phyloP scores from a whole-genome alignment of 2,888 invertebrate genomes.

The Polietes domitor region DNA sequence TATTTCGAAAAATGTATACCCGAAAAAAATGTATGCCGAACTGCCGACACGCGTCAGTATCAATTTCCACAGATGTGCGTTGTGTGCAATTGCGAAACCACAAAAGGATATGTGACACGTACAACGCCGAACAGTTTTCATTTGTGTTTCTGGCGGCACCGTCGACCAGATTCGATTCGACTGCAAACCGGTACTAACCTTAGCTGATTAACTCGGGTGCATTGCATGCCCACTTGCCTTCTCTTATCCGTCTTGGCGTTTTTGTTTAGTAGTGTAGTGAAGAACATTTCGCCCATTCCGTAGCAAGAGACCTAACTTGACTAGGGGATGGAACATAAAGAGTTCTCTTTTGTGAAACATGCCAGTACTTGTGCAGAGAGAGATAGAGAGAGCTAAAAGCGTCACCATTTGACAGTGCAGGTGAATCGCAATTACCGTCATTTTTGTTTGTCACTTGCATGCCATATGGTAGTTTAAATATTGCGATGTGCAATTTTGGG shows the following conservation, averaged over 20 bases:
- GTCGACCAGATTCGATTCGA: slow-evolving; percentile 11
- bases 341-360: not conserved
- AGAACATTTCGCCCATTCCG: not conserved
- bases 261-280: not conserved
- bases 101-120: not conserved
- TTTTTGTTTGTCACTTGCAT: too few species aligned
- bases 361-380: not conserved
- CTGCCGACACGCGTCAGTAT: not conserved
- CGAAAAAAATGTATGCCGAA: not conserved
- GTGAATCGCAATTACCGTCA: not conserved
- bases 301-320: not conserved
- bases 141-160: not conserved
- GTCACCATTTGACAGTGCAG: not conserved
- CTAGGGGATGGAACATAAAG: not conserved
- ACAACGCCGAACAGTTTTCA: not conserved
- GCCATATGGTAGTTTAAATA: too few species aligned
- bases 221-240: slow-evolving; percentile 11
- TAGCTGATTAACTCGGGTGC: not conserved
- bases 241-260: not conserved
- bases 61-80: not conserved
- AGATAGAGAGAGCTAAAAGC: too few species aligned
- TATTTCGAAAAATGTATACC: not conserved
- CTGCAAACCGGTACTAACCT: slow-evolving; percentile 15
- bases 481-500: too few species aligned
- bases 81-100: slow-evolving; percentile 5